Percentiles rank a stretch among this genome's conserved stretches.
phyloP scores from a whole-genome alignment of 2,888 invertebrate species.

The Conistra vaccinii region DNA sequence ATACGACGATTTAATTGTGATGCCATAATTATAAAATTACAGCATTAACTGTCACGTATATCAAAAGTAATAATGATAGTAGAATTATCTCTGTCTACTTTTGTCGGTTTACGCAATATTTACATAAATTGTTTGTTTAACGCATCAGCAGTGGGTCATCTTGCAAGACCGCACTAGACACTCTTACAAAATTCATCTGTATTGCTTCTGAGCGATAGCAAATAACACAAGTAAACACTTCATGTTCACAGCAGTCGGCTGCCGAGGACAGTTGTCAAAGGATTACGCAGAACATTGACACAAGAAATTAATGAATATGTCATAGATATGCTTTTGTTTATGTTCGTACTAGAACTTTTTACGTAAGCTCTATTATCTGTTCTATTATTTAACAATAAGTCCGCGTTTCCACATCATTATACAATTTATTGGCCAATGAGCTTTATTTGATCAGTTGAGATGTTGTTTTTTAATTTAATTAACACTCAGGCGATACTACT shows the following conservation, averaged over 20 bases:
- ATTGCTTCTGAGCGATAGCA: constrained; percentile 66
- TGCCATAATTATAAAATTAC: constrained; percentile 35
- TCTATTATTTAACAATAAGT: constrained; percentile 20
- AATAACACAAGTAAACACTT: constrained; percentile 69
- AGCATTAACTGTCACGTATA: constrained; percentile 13
- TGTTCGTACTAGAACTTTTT: constrained; percentile 17
- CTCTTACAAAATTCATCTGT: constrained; percentile 74
- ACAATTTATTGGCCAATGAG: constrained; percentile 15
- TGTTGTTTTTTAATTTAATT: constrained; percentile 13
- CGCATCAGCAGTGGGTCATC: constrained; percentile 66
- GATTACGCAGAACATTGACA: constrained; percentile 50
- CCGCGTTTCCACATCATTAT: background rate
- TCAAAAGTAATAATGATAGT: constrained; percentile 28
- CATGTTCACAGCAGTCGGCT: constrained; percentile 57
- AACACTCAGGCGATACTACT: background rate
- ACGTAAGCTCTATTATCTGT: constrained; percentile 18
- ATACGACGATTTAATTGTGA: constrained; percentile 14
- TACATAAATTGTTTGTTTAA: constrained; percentile 79
- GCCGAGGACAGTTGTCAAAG: constrained; percentile 62
- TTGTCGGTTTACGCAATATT: constrained; percentile 77
- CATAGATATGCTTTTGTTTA: constrained; percentile 37
- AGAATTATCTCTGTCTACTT: constrained; percentile 33
- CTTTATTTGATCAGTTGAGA: background rate
- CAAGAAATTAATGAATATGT: constrained; percentile 47
- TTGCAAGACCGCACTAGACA: constrained; percentile 64